Conservation (phyloP, 2,113 vertebrate genomes). For the Hystrix cristata region DNA sequence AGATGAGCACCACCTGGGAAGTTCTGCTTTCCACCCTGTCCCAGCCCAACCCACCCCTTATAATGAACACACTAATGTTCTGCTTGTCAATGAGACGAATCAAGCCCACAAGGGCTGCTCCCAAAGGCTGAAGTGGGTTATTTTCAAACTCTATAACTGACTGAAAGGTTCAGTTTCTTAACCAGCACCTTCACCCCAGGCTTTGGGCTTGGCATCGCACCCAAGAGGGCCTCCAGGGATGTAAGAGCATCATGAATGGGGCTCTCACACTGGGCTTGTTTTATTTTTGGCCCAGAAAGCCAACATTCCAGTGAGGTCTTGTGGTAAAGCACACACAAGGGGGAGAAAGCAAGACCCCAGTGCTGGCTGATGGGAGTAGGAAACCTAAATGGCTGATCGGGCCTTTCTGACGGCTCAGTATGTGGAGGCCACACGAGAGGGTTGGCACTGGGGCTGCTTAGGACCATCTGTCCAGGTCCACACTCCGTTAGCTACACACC, state of each 20-base stretch:
- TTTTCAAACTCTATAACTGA: neutral
- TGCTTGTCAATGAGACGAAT: neutral
- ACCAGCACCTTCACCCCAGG: fast-evolving
- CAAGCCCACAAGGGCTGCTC: neutral
- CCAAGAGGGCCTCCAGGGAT: fast-evolving
- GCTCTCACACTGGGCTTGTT: too few relatives aligned
- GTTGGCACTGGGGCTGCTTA: neutral
- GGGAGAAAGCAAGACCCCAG: neutral
- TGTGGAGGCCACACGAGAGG: neutral
- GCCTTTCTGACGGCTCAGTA: neutral
- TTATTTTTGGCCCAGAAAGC: neutral
- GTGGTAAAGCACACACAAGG: neutral
- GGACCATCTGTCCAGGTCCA: neutral
- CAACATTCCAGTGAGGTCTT: neutral
- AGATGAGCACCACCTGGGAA: neutral
- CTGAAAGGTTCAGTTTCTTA: neutral
- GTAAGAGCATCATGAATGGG: fast-evolving
- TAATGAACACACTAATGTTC: fast-evolving
- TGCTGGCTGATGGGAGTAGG: neutral
- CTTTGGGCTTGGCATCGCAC: fast-evolving
- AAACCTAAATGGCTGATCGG: too few relatives aligned
- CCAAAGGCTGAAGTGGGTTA: neutral
- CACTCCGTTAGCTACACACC: fast-evolving
- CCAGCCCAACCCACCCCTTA: fast-evolving
- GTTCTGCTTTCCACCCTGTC: neutral